Conservation (phyloP, 2,797 vertebrate genomes). For the Tarsius wallacei region DNA sequence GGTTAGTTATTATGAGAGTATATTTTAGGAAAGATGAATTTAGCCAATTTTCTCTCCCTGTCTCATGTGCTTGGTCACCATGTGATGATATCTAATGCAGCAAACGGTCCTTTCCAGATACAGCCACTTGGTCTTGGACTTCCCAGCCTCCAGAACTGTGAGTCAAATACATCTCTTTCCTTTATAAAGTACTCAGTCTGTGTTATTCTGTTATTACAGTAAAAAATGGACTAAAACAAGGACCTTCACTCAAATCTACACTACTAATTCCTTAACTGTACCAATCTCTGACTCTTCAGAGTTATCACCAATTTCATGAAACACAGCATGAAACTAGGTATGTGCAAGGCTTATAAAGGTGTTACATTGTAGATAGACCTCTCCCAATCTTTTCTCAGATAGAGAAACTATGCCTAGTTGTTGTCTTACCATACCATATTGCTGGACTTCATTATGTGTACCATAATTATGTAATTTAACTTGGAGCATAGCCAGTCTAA, state of each 20-base stretch:
- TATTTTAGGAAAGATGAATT: background rate
- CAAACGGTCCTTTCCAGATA: background rate
- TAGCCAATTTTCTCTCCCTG: background rate
- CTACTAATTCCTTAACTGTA: background rate
- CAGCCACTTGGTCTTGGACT: background rate
- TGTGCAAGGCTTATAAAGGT: background rate
- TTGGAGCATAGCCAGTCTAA: background rate
- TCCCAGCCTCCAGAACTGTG: background rate
- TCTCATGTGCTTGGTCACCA: background rate
- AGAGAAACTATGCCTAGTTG: background rate
- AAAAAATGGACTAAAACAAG: background rate
- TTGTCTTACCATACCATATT: background rate
- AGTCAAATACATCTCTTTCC: background rate
- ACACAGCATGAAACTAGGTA: background rate
- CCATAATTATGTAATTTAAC: background rate
- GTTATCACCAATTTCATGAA: constrained; percentile 2
- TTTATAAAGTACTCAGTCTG: background rate
- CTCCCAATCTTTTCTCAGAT: background rate
- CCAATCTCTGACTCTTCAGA: constrained; percentile 20
- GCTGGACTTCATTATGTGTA: background rate
- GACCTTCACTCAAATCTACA: background rate
- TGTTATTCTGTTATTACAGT: background rate
- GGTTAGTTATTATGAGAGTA: background rate
- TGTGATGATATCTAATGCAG: background rate
- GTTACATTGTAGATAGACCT: background rate